Evolutionary conservation across 2,888 invertebrate genomes (phyloP), one percentile per base, ranked within the genome.

Genomic region (Tenthredo notha): DNA sequence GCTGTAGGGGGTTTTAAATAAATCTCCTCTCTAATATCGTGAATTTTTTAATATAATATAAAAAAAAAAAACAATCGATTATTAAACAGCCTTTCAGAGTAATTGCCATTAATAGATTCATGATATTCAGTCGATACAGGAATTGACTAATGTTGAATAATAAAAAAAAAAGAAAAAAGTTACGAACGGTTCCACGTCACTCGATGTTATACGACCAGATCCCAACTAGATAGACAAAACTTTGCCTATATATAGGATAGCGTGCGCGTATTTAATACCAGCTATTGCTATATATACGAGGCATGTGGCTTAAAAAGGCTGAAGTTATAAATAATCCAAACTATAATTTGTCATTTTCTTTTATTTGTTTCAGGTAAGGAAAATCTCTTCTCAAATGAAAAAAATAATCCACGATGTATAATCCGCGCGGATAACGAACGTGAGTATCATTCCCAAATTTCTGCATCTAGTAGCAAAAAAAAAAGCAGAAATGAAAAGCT

Each of bases 351-450:
- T 67, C 33, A 0, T 5, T 6, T 21, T 72, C 0, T 72, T n/a
- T 74, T 12, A 25, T n/a, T 10, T 74, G n/a, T n/a, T 74, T 15
- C 74, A 74, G 74, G 74, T 74, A 74, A 74, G 74, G n/a, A n/a
- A n/a, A 74, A 74, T 74, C 25, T 2, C 9, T 5, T 5, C 43
- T 2, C 2, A 0, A 21, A 5, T 47, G 12, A 15, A 47, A 74
- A n/a, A n/a, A n/a, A n/a, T n/a, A n/a, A 15, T 61, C 61, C 21
- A 25, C 61, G 61, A 25, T 12, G 25, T 61, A 12, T 21, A 2
- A 47, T 47, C 61, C 6, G 25, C 61, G 61, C 54, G 1, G 1
- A 7, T 12, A 10, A 2, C 10, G 61, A 10, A 10, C 12, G 61
- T 61, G 25, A 61, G 61, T 61, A 61, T 12, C 12, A 25, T 61